Evolutionary conservation across 2,797 vertebrate species (phyloP), one percentile per base, ranked within the genome.

Genomic region (Erpetoichthys calabaricus): DNA sequence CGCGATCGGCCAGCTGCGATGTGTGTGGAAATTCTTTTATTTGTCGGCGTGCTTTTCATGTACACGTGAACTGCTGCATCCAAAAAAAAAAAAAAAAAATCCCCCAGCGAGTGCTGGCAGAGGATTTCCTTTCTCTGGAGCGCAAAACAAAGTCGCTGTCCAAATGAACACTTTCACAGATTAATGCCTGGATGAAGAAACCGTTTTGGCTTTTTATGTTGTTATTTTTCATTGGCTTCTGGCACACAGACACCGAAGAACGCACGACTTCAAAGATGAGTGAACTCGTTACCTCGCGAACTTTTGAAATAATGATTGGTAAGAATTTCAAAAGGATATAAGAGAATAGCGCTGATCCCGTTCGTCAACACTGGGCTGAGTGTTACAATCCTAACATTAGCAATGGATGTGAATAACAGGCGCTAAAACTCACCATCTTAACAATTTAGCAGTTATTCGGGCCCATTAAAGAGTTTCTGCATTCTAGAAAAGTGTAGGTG

Each of bases 1-100:
- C 58, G 6, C 66, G 71, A 64, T 59, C 50, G 51, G 63, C 70
- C 67, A 64, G 61, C 70, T 74, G 69, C 75, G 85, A 78, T 74
- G 70, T 75, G 70, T 64, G 59, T 68, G 73, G 66, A 81, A 77
- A 79, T 79, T 74, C 73, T 79, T 78, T 69, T 68, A 58, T 65
- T 72, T 68, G 66, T 70, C 67, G 81, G 69, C 77, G 83, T 82
- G 73, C 78, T 81, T 83, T 84, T 76, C 70, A 79, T 68, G 62
- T 79, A 72, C 66, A 63, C 70, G 69, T 72, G 80, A 75, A 78
- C 74, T 72, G 74, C 59, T 65, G 67, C 63, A 65, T 67, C 67
- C 57, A 55, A 62, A 57, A 61, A 44, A 56, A n/a, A 52, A 46
- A 50, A 1, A 0, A 3, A 63, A 65, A 60, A 45, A 80, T 81